phyloP scores from a whole-genome alignment of 23 tunicate species.

The Styela plicata region DNA sequence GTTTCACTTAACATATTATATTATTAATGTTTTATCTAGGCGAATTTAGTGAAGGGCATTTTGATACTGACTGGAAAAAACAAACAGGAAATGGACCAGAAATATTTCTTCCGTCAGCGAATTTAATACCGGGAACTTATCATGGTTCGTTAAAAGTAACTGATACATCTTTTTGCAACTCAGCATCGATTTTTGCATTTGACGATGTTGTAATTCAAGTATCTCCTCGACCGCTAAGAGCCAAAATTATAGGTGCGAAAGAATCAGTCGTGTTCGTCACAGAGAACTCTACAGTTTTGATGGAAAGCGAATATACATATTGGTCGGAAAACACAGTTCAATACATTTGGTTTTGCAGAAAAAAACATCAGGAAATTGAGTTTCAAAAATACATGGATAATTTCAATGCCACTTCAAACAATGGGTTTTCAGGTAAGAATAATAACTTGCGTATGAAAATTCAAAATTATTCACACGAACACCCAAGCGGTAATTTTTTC shows the following conservation, averaged over 20 bases:
- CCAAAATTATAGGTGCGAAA: constrained; percentile 2
- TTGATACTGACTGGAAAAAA: background rate
- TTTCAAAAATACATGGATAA: background rate
- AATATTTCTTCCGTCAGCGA: constrained; percentile 7
- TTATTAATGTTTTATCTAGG: background rate
- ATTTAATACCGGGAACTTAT: constrained; percentile 11
- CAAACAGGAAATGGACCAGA: background rate
- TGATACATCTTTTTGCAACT: constrained; percentile 28
- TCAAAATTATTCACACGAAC: too few relatives aligned
- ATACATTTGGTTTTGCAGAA: background rate
- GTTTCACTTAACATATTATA: too few relatives aligned
- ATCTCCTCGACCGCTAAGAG: background rate
- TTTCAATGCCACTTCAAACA: background rate
- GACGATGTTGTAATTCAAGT: constrained; percentile 18
- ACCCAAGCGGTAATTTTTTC: too few relatives aligned
- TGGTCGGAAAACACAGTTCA: background rate
- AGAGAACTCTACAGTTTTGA: background rate
- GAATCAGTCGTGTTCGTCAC: background rate
- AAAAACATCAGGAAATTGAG: background rate
- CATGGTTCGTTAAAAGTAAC: background rate
- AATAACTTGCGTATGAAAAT: too few relatives aligned
- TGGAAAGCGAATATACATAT: background rate
- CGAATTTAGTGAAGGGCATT: background rate
- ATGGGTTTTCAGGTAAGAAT: too few relatives aligned
- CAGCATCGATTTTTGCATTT: background rate